Evolutionary conservation across 1,140 invertebrate species (phyloP), one percentile per base, ranked within the genome.

Genomic region (Drosophila ambigua): DNA sequence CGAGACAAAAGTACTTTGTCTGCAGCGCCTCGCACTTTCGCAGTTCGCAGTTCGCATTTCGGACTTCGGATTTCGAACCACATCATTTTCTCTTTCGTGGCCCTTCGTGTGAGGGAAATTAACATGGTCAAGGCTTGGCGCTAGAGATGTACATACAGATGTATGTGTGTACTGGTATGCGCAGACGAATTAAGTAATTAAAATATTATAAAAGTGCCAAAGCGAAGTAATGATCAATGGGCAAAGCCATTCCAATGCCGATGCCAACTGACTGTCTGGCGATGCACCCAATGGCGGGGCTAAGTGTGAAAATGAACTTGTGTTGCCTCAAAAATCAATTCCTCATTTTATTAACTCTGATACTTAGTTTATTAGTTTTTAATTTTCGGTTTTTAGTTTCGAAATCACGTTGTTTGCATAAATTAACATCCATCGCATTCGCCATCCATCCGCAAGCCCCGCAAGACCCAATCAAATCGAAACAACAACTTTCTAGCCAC

Each of bases 41-140:
- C 53, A 64, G 66, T 61, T 62, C 49, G 51, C 53, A 64, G 66
- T 61, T 62, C 49, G 51, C 53, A 64, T 71, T 74, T 65, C 41
- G 23, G 23, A 24, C 59, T 65, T 71, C 41, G 23, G 23, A 24
- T 62, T 65, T 71, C 41, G 44, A 60, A 52, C 28, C 49, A 15
- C 45, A 79, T 64, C 61, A 81, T 66, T 81, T 81, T 87, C 74
- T 78, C 69, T 81, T 59, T 59, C 50, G n/a, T 15, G 35, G 35
- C 45, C 31, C 50, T 72, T 66, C 82, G 81, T 87, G 65, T 39
- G 15, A 43, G 45, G 45, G 31, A 62, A 81, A 85, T 87, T 67
- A 87, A 65, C 65, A 82, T 77, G 82, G 73, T 48, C 82, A 85
- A 87, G 82, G 77, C 77, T 77, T 20, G 77, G 58, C 60, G 77